Evolutionary conservation across 1,140 invertebrate species (phyloP), one percentile per base, ranked within the genome.

Genomic region (Sinonovacula constricta): DNA sequence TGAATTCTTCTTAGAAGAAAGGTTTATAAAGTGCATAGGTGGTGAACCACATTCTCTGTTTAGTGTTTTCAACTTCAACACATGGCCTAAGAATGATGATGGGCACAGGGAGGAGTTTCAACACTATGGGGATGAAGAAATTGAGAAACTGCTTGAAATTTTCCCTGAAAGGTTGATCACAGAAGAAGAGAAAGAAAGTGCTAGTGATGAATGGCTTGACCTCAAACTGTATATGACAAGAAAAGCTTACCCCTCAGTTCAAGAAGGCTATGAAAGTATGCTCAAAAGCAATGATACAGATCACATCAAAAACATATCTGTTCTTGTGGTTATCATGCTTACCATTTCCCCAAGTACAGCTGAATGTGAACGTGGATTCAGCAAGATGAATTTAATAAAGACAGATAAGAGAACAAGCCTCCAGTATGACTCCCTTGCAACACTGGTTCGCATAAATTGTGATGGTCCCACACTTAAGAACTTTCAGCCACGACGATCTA

Each of bases 301-400:
- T 22, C 60, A 60, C 28, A 60, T 62, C 31, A n/a, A n/a, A n/a
- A n/a, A n/a, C n/a, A n/a, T n/a, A n/a, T n/a, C 28, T 15, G 30
- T 28, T 31, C 34, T 72, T 60, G 36, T 60, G 24, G 36, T 30
- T 15, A 63, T 79, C 22, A 56, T 72, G 49, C 68, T 79, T 1
- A 79, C 51, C 3, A 60, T 79, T 33, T 56, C 68, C 26, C 56
- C 68, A 10, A 49, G 22, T 31, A 79, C 68, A 57, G 67, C 77
- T 22, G 67, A 72, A n/a, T 71, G 67, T 66, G 77, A 71, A 30
- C 28, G 77, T 33, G 67, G 77, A 2, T 79, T 79, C 53, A 79
- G 68, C 54, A 4, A n/a, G 7, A 36, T 79, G 5, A 72, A 79
- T 28, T 3, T n/a, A 0, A 36, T 79, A 14, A 79, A 79, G 31